These are phyloP conservation scores for Tridacna crocea DNA, from an alignment of 2,888 invertebrate species.

Conservation along the genomic window DNA sequence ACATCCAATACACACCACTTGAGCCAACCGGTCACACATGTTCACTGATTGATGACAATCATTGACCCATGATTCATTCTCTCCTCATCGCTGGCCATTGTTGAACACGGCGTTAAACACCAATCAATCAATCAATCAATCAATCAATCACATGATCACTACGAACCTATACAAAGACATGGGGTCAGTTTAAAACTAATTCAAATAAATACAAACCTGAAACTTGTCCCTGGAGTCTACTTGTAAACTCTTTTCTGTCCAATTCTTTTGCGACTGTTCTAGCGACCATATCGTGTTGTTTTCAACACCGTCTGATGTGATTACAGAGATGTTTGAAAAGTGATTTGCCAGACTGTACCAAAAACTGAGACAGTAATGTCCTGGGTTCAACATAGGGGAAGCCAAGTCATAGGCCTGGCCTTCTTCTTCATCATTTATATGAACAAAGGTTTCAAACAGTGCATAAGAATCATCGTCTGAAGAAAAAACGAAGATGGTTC, in stretches of 20 bases:
- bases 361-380: conserved; percentile 22
- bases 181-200: too few relatives aligned
- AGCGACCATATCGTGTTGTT: not conserved
- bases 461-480: conserved; percentile 6
- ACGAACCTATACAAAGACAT: too few relatives aligned
- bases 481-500: not conserved
- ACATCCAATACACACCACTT: too few relatives aligned
- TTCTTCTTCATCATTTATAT: not conserved
- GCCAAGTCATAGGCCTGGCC: not conserved
- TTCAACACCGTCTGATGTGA: not conserved
- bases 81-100: too few relatives aligned
- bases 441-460: not conserved
- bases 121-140: too few relatives aligned
- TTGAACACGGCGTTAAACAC: too few relatives aligned
- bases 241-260: conserved; percentile 3
- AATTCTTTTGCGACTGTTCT: not conserved
- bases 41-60: too few relatives aligned
- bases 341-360: conserved; percentile 3
- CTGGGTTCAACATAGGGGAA: not conserved
- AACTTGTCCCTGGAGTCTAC: not conserved
- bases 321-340: conserved; percentile 7
- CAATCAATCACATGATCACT: too few relatives aligned
- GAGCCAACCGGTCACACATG: too few relatives aligned
- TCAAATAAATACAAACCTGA: not conserved
- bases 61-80: too few relatives aligned